A percentile compares a stretch with the other conserved stretches of the same genome.
Evolutionary conservation across 2,113 vertebrate genomes (phyloP).

Genomic region (Falco punctatus): DNA sequence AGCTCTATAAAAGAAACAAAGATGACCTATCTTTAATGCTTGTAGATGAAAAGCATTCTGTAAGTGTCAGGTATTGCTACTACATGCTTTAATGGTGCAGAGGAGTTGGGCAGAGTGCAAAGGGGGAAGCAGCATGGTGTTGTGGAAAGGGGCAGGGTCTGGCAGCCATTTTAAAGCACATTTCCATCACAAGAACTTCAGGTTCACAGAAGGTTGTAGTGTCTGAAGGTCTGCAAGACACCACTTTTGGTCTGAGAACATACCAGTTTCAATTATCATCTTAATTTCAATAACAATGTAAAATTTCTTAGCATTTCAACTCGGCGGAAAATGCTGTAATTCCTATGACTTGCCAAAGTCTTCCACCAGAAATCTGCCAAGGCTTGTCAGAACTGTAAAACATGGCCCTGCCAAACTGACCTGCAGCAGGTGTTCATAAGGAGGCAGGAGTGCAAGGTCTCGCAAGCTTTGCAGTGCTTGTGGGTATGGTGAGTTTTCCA

Average conservation of each 20-base stretch:
- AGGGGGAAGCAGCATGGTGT: not conserved
- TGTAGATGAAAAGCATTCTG: not conserved
- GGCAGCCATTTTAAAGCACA: not conserved
- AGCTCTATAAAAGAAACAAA: not conserved
- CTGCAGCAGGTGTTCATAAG: not conserved
- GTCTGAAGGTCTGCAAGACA: not conserved
- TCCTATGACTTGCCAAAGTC: not conserved
- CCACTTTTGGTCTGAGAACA: not conserved
- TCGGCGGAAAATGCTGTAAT: fast-evolving
- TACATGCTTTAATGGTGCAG: not conserved
- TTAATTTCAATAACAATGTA: not conserved
- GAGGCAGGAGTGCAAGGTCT: not conserved
- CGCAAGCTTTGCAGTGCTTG: not conserved
- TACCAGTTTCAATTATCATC: not conserved
- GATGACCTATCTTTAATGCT: not conserved
- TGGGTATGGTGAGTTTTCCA: not conserved
- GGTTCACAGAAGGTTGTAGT: not conserved
- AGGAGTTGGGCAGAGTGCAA: not conserved
- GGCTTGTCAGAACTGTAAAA: not conserved
- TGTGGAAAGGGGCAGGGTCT: not conserved
- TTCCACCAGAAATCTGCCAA: not conserved
- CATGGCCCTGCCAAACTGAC: not conserved
- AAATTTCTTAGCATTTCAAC: not conserved
- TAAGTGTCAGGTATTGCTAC: not conserved
- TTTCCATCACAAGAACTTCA: not conserved